Evolutionary conservation across 2,797 vertebrate species (phyloP), one percentile per base, ranked within the genome.

Genomic region (Pachyuromys duprasi): DNA sequence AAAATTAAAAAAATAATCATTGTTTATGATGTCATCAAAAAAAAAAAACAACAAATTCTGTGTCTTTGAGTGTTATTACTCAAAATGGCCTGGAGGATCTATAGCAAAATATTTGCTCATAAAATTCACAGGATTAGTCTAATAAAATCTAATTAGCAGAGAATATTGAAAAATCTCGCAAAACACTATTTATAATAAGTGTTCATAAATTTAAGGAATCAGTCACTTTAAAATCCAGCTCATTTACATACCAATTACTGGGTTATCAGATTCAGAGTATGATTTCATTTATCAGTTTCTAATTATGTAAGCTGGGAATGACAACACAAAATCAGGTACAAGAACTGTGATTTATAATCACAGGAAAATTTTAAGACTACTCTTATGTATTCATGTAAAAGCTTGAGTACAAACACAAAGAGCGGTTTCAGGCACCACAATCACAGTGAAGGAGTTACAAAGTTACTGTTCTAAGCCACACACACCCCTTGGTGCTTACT

Each of bases 191-290:
- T 92, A 36, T 4, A 96, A 90, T 65, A 49, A 70, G 89, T n/a
- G 67, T 94, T 81, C 84, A 57, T 67, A 93, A 76, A 75, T 92
- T 8, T 55, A 93, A 93, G 62, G 22, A 89, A 28, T 70, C 79
- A 26, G 26, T 1, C 63, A 0, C 93, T 78, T 93, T 79, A 81
- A 90, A 90, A 75, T 55, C 17, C 28, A 79, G 1, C 11, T 80
- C 11, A 82, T 53, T 49, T 75, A 31, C 2, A 28, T 72, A 55
- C 2, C 80, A 79, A 65, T 57, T 94, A 88, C 69, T 82, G 31
- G 6, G 28, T 8, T 70, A 79, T 86, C 80, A 72, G 4, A 18
- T 89, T 82, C 36, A 91, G 45, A 95, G 18, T 91, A 75, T 49
- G 83, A 82, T 90, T 74, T 57, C 96, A 63, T 65, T 67, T 39